A percentile compares a stretch with the other conserved stretches of the same genome.
phyloP scores from a whole-genome alignment of 64 coral and sea anemone genomes.

The Montipora capricornis region DNA sequence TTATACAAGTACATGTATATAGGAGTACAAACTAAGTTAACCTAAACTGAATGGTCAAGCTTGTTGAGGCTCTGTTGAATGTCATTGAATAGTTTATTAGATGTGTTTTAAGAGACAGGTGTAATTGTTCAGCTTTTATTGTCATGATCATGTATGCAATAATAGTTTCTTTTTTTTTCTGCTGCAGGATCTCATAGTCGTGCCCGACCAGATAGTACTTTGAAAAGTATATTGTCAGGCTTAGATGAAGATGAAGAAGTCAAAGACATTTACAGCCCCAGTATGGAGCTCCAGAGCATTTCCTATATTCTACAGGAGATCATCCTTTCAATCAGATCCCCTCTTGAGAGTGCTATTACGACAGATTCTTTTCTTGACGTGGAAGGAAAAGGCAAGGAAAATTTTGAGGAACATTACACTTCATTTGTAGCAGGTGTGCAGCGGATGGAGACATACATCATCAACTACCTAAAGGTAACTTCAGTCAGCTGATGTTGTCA shows the following conservation, averaged over 20 bases:
- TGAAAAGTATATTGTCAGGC: conserved; percentile 64
- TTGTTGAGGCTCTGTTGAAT: too few species aligned
- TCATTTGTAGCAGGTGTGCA: conserved; percentile 83
- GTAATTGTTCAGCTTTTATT: too few species aligned
- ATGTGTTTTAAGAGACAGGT: too few species aligned
- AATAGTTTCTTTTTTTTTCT: neutral
- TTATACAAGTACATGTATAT: too few species aligned
- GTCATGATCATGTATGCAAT: neutral
- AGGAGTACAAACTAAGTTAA: too few species aligned
- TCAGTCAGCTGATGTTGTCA: too few species aligned
- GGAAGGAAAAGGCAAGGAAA: conserved; percentile 79
- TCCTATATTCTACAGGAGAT: conserved; percentile 65
- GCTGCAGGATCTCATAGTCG: conserved; percentile 45
- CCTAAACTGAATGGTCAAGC: too few species aligned
- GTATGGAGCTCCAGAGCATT: conserved; percentile 64
- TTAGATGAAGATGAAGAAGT: conserved; percentile 87
- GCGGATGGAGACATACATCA: conserved; percentile 77
- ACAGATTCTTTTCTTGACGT: conserved; percentile 86
- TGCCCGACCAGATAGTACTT: conserved; percentile 60
- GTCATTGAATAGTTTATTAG: too few species aligned
- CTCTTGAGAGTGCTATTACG: conserved; percentile 69
- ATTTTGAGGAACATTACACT: conserved; percentile 89
- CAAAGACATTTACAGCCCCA: conserved; percentile 70
- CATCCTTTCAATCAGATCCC: conserved; percentile 68
- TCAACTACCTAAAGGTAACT: conserved; percentile 92